phyloP scores from a whole-genome alignment of 1,140 invertebrate genomes.

The Sipha flava region DNA sequence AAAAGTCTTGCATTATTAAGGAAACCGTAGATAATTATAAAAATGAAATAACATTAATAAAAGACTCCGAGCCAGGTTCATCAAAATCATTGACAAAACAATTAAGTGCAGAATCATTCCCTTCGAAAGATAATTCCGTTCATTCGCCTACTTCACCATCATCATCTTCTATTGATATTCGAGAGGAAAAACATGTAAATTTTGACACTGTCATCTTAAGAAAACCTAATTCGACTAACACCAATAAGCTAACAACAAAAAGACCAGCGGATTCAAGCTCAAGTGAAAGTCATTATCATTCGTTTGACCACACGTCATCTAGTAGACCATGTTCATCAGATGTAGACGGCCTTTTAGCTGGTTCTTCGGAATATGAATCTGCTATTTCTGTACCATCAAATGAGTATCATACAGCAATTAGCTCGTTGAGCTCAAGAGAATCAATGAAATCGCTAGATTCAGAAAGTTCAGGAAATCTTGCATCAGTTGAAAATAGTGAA shows the following conservation, averaged over 20 bases:
- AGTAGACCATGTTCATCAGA: slow-evolving; percentile 80
- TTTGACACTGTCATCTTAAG: slow-evolving; percentile 5
- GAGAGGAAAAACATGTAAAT: slow-evolving; percentile 25
- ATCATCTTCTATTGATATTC: slow-evolving; percentile 26
- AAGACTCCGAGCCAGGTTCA: background rate
- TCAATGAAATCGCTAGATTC: slow-evolving; percentile 83
- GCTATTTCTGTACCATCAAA: slow-evolving; percentile 74
- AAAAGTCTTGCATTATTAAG: background rate
- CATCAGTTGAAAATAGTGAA: slow-evolving; percentile 76
- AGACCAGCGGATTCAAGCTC: slow-evolving; percentile 64
- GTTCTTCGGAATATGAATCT: slow-evolving; percentile 80
- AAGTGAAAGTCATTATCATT: slow-evolving; percentile 81
- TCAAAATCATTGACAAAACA: background rate
- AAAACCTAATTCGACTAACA: background rate
- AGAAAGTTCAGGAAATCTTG: slow-evolving; percentile 76
- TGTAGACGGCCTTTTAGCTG: slow-evolving; percentile 59
- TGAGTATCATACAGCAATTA: slow-evolving; percentile 75
- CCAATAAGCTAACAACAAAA: slow-evolving; percentile 50
- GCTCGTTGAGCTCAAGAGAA: slow-evolving; percentile 73
- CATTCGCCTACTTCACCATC: slow-evolving; percentile 17
- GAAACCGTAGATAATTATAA: background rate
- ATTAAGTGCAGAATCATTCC: slow-evolving; percentile 4
- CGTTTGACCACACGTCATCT: slow-evolving; percentile 65
- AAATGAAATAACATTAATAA: background rate
- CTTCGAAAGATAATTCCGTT: slow-evolving; percentile 21